Base-by-base conservation (phyloP, 30 jellyfish, hydroid and myxozoan species). In the Turritopsis dohrnii region DNA sequence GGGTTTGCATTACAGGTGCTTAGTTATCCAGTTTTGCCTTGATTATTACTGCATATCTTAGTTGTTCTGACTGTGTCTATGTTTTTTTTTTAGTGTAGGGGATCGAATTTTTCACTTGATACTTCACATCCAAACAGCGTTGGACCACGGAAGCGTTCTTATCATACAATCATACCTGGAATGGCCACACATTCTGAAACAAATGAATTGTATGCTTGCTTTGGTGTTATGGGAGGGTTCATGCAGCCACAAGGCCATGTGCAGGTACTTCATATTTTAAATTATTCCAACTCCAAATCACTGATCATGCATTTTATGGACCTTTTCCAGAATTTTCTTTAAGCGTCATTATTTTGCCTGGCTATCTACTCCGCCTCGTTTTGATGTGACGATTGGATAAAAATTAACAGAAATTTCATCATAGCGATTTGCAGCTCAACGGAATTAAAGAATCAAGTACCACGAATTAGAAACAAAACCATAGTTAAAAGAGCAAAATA, bases 171-270 rank as follows among this genome's bases (percentile, higher is more conserved):
- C 72, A 93, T 93, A 80, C 98, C 98, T 23, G 98, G 92, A 53
- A 93, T 93, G 98, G 98, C 95, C 24, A 93, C 98, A 29, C 77
- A 88, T 76, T 92, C 88, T 4, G 89, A 82, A 16, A 93, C 89
- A 7, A 76, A 83, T 22, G 98, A 93, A 28, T 65, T 93, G 54
- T 93, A 77, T 54, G 94, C 96, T 17, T 74, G 98, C 81, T 93
- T 93, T 85, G 98, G 98, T 13, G 93, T 84, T 26, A 93, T 84
- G 96, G 98, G 98, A 21, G 98, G 95, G 19, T 88, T 87, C 88
- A 93, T 93, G 98, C 98, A 93, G 83, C 98, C 98, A 1, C 98
- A 88, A 31, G 98, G 98, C 29, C 98, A 93, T 71, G 93, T 93
- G 9, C 98, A 93, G 96, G 98, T 93, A 52, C 18, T 41, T 3